Evolutionary conservation across 2,888 invertebrate genomes (phyloP).

Genomic region (Pristionchus fissidentatus): DNA sequence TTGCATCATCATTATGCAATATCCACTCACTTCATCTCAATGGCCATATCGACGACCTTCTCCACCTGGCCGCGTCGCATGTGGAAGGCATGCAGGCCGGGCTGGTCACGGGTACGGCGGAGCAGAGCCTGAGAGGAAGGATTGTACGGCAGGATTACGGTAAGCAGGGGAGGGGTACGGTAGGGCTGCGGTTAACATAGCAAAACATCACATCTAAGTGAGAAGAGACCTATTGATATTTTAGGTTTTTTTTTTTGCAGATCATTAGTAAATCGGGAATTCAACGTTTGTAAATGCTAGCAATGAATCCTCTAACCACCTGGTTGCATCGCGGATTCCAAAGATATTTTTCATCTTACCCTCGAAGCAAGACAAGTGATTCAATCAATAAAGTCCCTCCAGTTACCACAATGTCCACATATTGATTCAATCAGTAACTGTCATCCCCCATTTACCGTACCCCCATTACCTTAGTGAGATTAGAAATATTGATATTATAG

Average conservation of each 20-base stretch:
- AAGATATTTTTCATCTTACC: too few species aligned
- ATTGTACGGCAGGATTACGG: background rate
- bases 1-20: too few species aligned
- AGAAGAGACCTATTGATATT: too few species aligned
- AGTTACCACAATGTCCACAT: too few species aligned
- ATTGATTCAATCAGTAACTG: background rate
- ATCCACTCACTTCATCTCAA: constrained; percentile 11
- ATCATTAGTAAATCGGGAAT: too few species aligned
- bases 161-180: too few species aligned
- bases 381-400: background rate
- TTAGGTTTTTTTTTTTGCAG: too few species aligned
- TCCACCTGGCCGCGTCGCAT: constrained; percentile 3
- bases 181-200: too few species aligned
- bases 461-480: background rate
- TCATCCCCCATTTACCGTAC: background rate
- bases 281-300: too few species aligned
- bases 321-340: too few species aligned
- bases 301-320: too few species aligned
- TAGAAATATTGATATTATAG: background rate
- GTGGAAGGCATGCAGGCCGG: constrained; percentile 28
- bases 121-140: constrained; percentile 26
- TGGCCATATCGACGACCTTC: constrained; percentile 35
- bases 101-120: background rate
- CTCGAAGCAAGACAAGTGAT: background rate
- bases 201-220: too few species aligned